phyloP scores from a whole-genome alignment of 2,888 invertebrate species.

The Hanleya hanleyi region DNA sequence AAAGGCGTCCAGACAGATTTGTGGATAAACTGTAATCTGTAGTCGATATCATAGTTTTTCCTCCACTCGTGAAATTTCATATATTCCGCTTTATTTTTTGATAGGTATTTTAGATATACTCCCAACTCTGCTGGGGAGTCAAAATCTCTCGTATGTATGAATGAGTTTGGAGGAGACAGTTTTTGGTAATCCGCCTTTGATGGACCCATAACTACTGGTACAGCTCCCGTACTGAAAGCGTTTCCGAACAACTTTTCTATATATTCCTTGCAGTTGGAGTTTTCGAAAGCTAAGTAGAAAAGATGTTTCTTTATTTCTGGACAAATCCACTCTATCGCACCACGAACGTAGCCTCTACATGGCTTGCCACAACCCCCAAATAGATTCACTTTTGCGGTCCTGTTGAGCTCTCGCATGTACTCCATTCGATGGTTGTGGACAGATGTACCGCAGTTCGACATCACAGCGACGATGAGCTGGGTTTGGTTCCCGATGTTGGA shows the following conservation, averaged over 20 bases:
- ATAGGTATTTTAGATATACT: background rate
- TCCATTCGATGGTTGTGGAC: background rate
- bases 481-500: background rate
- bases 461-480: background rate
- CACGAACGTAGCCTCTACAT: background rate
- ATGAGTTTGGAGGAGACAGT: background rate
- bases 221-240: background rate
- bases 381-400: background rate
- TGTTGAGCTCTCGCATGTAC: background rate
- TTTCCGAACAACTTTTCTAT: constrained; percentile 4
- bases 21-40: background rate
- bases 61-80: constrained; percentile 8
- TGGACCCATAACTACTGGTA: constrained; percentile 3
- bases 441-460: background rate
- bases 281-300: constrained; percentile 8
- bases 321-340: background rate
- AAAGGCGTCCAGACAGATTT: background rate
- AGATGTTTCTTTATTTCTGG: background rate
- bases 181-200: background rate
- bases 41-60: background rate
- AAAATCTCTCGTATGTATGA: background rate
- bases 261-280: constrained; percentile 4
- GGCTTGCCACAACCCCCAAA: background rate
- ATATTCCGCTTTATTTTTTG: background rate
- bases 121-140: background rate